These are phyloP conservation scores for Pantherophis guttatus DNA, from an alignment of 2,113 vertebrate species.

Conservation along the genomic window DNA sequence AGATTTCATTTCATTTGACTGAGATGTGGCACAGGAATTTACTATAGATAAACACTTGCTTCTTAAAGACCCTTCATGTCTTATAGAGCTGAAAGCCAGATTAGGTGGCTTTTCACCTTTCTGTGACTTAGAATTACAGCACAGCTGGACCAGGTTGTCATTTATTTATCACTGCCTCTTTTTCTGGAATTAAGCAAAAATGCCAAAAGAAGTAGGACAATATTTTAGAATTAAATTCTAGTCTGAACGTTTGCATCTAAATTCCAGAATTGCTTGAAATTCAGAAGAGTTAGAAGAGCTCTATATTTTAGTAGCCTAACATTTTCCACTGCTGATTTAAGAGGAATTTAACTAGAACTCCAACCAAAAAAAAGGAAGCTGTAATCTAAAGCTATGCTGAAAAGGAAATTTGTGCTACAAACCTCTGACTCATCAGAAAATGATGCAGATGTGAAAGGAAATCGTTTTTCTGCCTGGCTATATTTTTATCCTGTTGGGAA, in stretches of 20 bases:
- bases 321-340: conserved; percentile 57
- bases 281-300: conserved; percentile 1
- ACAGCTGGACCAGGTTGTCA: not conserved
- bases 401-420: conserved; percentile 58
- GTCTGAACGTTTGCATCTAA: not conserved
- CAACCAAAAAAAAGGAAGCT: conserved; percentile 43
- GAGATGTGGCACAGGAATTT: too few relatives aligned
- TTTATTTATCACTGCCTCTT: not conserved
- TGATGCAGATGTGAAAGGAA: conserved; percentile 67
- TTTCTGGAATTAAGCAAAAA: not conserved
- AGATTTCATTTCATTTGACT: too few relatives aligned
- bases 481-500: conserved; percentile 63
- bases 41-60: too few relatives aligned
- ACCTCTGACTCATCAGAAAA: conserved; percentile 63
- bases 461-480: conserved; percentile 56
- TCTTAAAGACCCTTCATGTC: too few relatives aligned
- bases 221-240: not conserved
- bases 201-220: not conserved
- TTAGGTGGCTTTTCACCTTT: too few relatives aligned
- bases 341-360: conserved; percentile 55
- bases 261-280: not conserved
- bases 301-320: conserved; percentile 5
- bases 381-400: conserved; percentile 61
- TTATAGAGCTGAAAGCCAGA: too few relatives aligned
- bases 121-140: too few relatives aligned